Evolutionary conservation across 2,888 invertebrate species (phyloP).

Genomic region (Drosophila siamana): DNA sequence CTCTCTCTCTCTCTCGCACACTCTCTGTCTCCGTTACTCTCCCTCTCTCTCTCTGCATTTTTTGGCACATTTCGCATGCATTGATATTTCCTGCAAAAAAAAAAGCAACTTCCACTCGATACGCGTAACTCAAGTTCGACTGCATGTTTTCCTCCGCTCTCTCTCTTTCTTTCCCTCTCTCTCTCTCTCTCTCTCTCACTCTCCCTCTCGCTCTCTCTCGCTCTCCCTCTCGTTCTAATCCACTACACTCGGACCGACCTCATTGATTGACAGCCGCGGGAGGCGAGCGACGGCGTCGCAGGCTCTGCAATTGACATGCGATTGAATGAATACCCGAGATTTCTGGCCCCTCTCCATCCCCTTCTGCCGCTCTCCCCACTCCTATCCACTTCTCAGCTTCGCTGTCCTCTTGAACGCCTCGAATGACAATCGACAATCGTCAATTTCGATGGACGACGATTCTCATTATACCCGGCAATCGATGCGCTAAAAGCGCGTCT

Average conservation of each 20-base stretch:
- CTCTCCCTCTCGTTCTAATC: not conserved
- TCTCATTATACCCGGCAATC: not conserved
- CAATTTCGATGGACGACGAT: constrained; percentile 7
- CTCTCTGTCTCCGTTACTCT: not conserved
- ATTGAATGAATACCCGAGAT: constrained; percentile 44
- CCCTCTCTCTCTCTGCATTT: not conserved
- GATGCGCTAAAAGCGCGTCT: not conserved
- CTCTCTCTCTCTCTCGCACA: not conserved
- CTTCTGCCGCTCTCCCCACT: not conserved
- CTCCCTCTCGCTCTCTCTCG: not conserved
- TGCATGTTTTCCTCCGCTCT: constrained; percentile 34
- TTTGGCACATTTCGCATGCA: constrained; percentile 18
- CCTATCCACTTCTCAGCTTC: not conserved
- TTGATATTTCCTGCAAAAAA: constrained; percentile 14
- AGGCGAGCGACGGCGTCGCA: not conserved
- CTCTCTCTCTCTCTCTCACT: not conserved
- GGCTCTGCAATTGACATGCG: constrained; percentile 58
- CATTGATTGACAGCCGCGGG: constrained; percentile 20
- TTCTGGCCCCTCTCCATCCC: constrained; percentile 8
- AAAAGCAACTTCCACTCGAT: too few relatives aligned
- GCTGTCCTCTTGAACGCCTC: constrained; percentile 15
- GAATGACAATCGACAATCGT: constrained; percentile 27
- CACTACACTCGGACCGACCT: not conserved
- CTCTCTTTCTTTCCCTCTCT: not conserved
- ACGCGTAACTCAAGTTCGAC: constrained; percentile 28